Base-by-base conservation (phyloP, 2,797 vertebrate species). In the Gallinago nigripennis region DNA sequence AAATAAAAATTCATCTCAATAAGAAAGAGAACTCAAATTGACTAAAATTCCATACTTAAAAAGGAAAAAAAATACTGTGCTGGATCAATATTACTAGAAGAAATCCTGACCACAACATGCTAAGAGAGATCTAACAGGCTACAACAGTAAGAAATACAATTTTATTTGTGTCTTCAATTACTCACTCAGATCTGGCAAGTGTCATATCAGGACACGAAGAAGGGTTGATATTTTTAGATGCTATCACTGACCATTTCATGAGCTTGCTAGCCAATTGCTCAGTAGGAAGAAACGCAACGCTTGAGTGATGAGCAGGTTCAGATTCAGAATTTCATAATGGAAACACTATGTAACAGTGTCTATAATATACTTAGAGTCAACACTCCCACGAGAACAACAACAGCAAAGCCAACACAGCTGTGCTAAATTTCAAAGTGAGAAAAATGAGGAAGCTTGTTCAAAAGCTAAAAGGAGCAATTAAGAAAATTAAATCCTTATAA, bases 311-410 rank as follows among this genome's bases (percentile, higher is more conserved):
- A 88, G 60, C 33, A 92, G 82, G 93, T 95, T 92, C 93, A 90
- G 76, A 94, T 94, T 92, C 53, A 91, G 92, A 94, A 88, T 77
- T 95, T 94, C 82, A 50, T 92, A 94, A 94, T 80, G 45, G 95
- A 92, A 96, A 94, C 56, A 75, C 82, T 75, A 53, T 21, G 82
- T 92, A 95, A 96, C 33, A 87, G 82, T 27, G 78, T 92, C 69
- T 54, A 41, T 64, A 86, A 94, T 81, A 89, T 12, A 84, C 63
- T 82, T 21, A 25, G 79, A 91, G 46, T 53, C 82, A 92, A 68
- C 0, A 4, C 45, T 41, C 53, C 88, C 76, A 77, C 5, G 1
- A 8, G 46, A 88, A 41, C 28, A 68, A 69, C 78, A 84, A 69
- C 88, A 86, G 70, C 61, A 86, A 94, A 88, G 37, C 53, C 31